Conservation (phyloP, 2,797 vertebrate species). For the Protonibea diacanthus region DNA sequence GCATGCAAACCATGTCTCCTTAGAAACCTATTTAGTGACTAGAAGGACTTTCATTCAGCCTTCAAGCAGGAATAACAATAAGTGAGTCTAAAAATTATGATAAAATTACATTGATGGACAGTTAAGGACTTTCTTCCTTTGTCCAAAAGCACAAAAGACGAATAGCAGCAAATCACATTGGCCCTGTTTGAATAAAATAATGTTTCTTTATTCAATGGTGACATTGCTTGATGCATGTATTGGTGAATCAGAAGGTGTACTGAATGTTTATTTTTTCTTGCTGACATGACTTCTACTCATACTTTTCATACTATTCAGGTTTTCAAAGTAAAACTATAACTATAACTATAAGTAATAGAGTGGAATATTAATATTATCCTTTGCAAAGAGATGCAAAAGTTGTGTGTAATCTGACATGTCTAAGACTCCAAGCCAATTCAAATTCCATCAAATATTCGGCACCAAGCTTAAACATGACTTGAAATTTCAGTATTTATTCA, state of each 20-base stretch:
- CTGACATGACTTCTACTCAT: not conserved
- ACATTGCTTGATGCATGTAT: not conserved
- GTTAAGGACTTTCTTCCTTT: not conserved
- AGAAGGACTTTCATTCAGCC: not conserved
- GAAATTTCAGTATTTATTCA: conserved; percentile 12
- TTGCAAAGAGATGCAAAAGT: not conserved
- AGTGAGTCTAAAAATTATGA: not conserved
- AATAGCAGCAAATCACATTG: not conserved
- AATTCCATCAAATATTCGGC: conserved; percentile 30
- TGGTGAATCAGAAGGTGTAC: not conserved
- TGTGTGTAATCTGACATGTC: conserved; percentile 8
- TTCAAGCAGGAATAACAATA: not conserved
- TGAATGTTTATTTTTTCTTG: not conserved
- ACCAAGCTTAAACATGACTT: conserved; percentile 33
- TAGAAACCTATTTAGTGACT: not conserved
- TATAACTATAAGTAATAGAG: not conserved
- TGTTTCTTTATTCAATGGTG: not conserved
- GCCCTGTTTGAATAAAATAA: not conserved
- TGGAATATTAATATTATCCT: conserved; percentile 27
- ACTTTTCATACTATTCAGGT: not conserved
- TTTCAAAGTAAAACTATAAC: not conserved
- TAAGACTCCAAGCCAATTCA: conserved; percentile 27
- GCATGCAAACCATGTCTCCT: too few relatives aligned
- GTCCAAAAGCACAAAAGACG: not conserved
- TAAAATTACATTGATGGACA: not conserved